Base-by-base conservation (phyloP, 2,797 vertebrate species). In the Euphonia xanthogaster region DNA sequence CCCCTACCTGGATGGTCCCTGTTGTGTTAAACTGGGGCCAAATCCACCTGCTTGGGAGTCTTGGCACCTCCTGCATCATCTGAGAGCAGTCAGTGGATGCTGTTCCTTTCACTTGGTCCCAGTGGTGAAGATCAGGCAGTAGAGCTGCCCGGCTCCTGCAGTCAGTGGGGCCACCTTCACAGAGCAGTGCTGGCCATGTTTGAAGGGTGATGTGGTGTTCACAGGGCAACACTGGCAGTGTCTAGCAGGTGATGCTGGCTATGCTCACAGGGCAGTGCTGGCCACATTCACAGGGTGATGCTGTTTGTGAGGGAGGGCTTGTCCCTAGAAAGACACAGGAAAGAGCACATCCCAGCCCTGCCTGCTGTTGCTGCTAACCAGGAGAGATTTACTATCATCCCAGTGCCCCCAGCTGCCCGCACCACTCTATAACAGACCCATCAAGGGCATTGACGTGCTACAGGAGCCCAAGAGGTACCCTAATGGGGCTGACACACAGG, bases 381-480 rank as follows among this genome's bases (percentile, higher is more conserved):
- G 61, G 31, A 0, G 0, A 92, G 78, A 91, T 91, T 76, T 87
- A 82, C 37, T 44, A 47, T 62, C 74, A 78, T 82, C 89, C 71
- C 75, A 10, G 67, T 1, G 3, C 54, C 63, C 68, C 13, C 1
- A 2, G 48, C 84, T 5, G 21, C 71, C 87, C 1, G 0, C 24
- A 22, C 35, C 27, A 7, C 68, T 81, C 60, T 53, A 22, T 88
- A 86, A 94, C 39, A 92, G 67, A 95, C 58, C 71, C 83, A 95
- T 87, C 93, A 86, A 88, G 51, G 75, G 39, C 65, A 66, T 8
- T 88, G 84, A 65, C 0, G 0, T 7, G 14, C 83, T 75, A 24
- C 21, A 27, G 14, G 22, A 94, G 68, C 63, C 74, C 77, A 92
- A 58, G 74, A 90, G 73, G 90, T 88, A 50, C 74, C 72, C 40